Conservation (phyloP, 2,888 invertebrate genomes). For the Tolmerus cingulatus region DNA sequence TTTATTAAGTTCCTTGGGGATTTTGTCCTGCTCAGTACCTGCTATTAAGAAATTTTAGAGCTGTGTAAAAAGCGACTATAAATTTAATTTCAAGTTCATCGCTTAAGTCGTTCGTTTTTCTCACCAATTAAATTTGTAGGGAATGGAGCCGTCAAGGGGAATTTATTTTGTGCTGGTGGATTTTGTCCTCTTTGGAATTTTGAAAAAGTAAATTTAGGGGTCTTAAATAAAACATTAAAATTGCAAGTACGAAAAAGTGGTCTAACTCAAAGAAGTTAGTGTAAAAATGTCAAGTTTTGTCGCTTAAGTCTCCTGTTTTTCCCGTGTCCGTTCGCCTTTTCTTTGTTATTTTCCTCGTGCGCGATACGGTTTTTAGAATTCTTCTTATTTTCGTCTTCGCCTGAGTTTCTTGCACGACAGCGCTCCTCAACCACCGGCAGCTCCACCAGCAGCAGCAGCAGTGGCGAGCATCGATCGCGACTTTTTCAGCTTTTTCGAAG, state of each 20-base stretch:
- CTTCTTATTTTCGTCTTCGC: not conserved
- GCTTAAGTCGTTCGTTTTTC: not conserved
- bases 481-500: not conserved
- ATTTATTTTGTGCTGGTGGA: not conserved
- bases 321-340: not conserved
- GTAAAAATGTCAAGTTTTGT: conserved; percentile 36
- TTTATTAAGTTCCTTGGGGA: not conserved
- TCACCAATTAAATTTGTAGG: not conserved
- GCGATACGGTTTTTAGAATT: not conserved
- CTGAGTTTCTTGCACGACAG: not conserved
- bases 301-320: conserved; percentile 29
- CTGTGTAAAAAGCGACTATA: not conserved
- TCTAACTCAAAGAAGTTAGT: not conserved
- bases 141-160: not conserved
- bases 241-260: not conserved
- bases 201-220: not conserved
- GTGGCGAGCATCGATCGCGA: not conserved
- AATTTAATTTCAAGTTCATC: not conserved
- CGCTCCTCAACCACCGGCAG: not conserved
- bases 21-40: not conserved
- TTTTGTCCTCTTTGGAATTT: not conserved
- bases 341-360: not conserved
- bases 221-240: not conserved
- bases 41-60: not conserved
- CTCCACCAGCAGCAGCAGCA: not conserved